These are phyloP conservation scores for Saccostrea cuccullata DNA, from an alignment of 1,140 invertebrate genomes.

Conservation along the genomic window DNA sequence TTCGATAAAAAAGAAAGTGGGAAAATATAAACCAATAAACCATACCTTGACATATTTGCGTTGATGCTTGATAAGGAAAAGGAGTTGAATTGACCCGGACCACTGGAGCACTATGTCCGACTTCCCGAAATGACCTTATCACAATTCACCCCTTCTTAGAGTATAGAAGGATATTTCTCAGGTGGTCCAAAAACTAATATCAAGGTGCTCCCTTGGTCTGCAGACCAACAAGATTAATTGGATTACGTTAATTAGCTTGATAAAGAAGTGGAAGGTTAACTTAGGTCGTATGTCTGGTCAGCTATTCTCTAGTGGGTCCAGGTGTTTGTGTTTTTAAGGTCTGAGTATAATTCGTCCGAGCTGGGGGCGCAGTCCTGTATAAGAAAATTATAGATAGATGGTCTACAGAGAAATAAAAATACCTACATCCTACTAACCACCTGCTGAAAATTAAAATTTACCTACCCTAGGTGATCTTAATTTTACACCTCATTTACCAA, in stretches of 20 bases:
- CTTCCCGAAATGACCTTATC: background rate
- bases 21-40: background rate
- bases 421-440: background rate
- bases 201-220: background rate
- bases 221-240: constrained; percentile 15
- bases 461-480: constrained; percentile 5
- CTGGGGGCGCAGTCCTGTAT: no score
- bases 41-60: constrained; percentile 18
- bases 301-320: background rate
- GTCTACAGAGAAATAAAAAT: background rate
- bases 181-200: background rate
- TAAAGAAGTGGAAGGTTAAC: background rate
- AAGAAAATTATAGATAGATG: no score
- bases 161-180: background rate
- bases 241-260: constrained; percentile 11
- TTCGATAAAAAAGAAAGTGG: background rate
- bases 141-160: background rate
- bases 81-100: constrained; percentile 2
- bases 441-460: constrained; percentile 5
- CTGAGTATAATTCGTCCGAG: background rate
- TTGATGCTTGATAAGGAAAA: constrained; percentile 20
- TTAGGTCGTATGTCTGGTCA: constrained; percentile 13
- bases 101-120: constrained; percentile 18
- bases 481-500: constrained; percentile 28
- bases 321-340: background rate